Evolutionary conservation across 1,140 invertebrate genomes (phyloP).

Genomic region (Lucilia sericata): DNA sequence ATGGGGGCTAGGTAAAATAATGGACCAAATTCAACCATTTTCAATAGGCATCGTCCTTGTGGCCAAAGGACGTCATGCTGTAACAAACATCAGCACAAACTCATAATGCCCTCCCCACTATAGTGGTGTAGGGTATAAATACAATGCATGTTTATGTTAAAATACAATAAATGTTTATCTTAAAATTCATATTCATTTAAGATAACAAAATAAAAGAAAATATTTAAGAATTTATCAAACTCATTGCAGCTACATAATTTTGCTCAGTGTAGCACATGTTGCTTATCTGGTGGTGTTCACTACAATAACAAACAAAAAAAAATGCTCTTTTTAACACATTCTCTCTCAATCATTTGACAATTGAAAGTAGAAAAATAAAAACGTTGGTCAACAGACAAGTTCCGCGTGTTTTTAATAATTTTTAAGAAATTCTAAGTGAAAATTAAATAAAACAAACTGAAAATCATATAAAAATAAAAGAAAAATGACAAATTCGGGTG

Average conservation of each 20-base stretch:
- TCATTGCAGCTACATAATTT: neutral
- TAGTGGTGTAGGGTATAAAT: too few relatives aligned
- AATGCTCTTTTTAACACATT: neutral
- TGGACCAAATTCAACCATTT: too few relatives aligned
- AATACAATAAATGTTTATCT: too few relatives aligned
- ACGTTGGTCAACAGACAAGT: neutral
- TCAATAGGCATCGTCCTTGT: too few relatives aligned
- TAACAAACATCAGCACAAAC: too few relatives aligned
- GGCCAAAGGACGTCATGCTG: too few relatives aligned
- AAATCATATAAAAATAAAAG: neutral
- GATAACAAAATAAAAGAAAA: too few relatives aligned
- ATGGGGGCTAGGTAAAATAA: too few relatives aligned
- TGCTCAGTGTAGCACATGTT: constrained; percentile 31
- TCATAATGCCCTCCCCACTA: too few relatives aligned
- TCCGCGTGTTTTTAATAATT: constrained; percentile 40
- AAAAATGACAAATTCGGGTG: constrained; percentile 41
- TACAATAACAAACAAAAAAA: neutral
- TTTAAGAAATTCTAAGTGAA: neutral
- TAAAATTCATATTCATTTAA: too few relatives aligned
- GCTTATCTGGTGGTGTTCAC: constrained; percentile 11
- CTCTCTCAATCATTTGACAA: constrained; percentile 28
- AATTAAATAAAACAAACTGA: neutral
- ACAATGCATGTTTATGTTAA: too few relatives aligned
- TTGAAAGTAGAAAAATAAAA: neutral
- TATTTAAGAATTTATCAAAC: too few relatives aligned